Percentiles rank a stretch among this genome's conserved stretches.
phyloP scores from a whole-genome alignment of 1,140 invertebrate genomes.

The Neodiprion virginianus region DNA sequence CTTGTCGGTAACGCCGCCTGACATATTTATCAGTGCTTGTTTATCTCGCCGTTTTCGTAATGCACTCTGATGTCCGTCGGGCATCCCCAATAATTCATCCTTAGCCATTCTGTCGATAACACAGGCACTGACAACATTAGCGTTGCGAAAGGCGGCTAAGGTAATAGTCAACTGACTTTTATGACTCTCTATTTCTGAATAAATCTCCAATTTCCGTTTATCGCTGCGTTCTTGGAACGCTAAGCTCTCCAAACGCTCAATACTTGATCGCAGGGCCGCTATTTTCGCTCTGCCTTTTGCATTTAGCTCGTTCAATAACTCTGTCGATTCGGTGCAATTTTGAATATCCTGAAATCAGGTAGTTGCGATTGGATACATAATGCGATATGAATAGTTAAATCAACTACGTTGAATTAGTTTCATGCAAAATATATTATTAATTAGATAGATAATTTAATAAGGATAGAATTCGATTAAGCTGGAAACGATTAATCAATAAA shows the following conservation, averaged over 20 bases:
- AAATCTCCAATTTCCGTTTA: conserved; percentile 67
- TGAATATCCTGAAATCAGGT: conserved; percentile 68
- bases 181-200: conserved; percentile 71
- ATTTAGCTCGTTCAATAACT: conserved; percentile 74
- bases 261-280: conserved; percentile 68
- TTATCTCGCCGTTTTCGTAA: conserved; percentile 72
- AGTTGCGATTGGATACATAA: conserved; percentile 17
- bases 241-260: conserved; percentile 71
- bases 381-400: not conserved
- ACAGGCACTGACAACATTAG: conserved; percentile 76
- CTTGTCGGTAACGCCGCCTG: conserved; percentile 80
- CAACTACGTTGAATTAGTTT: not conserved
- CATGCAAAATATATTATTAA: conserved; percentile 11
- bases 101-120: conserved; percentile 77
- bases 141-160: conserved; percentile 78
- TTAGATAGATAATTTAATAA: not conserved
- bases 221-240: conserved; percentile 68
- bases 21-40: conserved; percentile 70
- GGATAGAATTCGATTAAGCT: not conserved
- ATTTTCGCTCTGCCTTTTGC: conserved; percentile 74
- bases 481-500: conserved; percentile 14
- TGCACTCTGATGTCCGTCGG: conserved; percentile 65
- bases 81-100: conserved; percentile 69
- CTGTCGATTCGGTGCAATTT: conserved; percentile 71
- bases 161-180: conserved; percentile 74